These are phyloP conservation scores for Catostylus mosaicus DNA, from an alignment of 30 jellyfish, hydroid and myxozoan species.

Conservation along the genomic window DNA sequence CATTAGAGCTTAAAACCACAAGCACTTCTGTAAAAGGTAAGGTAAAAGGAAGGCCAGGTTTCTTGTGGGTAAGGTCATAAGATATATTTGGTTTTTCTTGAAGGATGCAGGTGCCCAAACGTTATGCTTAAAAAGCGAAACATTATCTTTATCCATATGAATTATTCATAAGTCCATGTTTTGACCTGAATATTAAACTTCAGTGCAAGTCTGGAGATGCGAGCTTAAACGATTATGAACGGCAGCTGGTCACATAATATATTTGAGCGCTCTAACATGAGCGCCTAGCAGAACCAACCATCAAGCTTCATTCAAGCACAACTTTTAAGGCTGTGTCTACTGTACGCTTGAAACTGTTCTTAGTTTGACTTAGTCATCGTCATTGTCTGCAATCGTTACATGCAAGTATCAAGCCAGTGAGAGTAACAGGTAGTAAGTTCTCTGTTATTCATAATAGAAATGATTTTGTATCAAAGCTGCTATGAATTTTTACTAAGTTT, in stretches of 20 bases:
- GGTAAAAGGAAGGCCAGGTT: too few species aligned
- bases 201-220: background rate
- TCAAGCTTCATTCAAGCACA: background rate
- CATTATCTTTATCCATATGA: conserved; percentile 1
- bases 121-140: background rate
- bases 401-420: background rate
- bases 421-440: background rate
- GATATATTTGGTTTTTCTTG: background rate
- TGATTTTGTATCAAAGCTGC: background rate
- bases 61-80: background rate
- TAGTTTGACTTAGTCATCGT: background rate
- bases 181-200: background rate
- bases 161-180: conserved; percentile 7
- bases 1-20: too few species aligned
- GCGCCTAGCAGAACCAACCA: background rate
- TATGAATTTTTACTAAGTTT: background rate
- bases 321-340: background rate
- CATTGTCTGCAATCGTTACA: background rate
- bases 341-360: background rate
- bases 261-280: background rate
- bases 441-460: background rate
- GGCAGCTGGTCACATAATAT: background rate
- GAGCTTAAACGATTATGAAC: background rate
- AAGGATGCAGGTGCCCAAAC: background rate
- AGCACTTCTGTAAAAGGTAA: too few species aligned